These are phyloP conservation scores for Heliornis fulica DNA, from an alignment of 2,113 vertebrate species.

Conservation along the genomic window DNA sequence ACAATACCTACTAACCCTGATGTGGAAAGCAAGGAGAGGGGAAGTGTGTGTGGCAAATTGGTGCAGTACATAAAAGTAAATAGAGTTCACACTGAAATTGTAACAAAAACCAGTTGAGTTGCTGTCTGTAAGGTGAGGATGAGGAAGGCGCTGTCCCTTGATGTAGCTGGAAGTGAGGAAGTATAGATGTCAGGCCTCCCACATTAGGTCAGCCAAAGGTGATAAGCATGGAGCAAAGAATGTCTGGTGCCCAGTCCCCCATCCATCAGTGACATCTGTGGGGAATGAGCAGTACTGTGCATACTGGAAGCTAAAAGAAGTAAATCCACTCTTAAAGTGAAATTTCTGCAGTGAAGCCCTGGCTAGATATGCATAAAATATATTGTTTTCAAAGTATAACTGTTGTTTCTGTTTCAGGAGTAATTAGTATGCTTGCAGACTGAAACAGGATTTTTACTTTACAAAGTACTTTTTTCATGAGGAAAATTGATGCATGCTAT, in stretches of 20 bases:
- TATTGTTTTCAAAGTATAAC: neutral
- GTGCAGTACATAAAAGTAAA: neutral
- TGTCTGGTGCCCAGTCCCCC: accelerated
- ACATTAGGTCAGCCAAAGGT: neutral
- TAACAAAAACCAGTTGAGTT: neutral
- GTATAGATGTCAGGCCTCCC: neutral
- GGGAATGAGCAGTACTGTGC: neutral
- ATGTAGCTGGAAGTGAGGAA: neutral
- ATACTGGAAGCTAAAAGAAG: neutral
- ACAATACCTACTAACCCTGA: neutral
- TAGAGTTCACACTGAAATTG: neutral
- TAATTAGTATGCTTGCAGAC: neutral
- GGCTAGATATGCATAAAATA: neutral
- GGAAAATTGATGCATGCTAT: neutral
- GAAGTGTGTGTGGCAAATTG: neutral
- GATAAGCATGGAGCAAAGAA: neutral
- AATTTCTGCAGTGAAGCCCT: neutral
- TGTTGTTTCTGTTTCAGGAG: neutral
- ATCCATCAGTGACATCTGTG: neutral
- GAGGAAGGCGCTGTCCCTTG: neutral
- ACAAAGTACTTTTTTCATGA: neutral
- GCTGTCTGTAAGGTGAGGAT: neutral
- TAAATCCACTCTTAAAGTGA: neutral
- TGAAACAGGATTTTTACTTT: neutral
- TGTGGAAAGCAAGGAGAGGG: neutral